Evolutionary conservation across 2,888 invertebrate genomes (phyloP).

Genomic region (Bembecia ichneumoniformis): DNA sequence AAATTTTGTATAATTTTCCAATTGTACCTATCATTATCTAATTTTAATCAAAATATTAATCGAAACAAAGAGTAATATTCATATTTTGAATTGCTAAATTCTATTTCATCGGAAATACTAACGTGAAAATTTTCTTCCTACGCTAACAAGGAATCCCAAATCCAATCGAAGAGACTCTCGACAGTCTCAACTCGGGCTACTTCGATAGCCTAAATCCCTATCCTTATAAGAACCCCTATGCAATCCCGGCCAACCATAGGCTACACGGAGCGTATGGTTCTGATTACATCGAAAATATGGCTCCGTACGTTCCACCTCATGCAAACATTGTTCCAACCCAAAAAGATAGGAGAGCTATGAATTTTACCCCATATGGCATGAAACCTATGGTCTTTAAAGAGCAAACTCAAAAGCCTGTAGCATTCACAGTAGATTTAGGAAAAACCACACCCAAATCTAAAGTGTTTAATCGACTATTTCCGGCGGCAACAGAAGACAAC

Average conservation of each 20-base stretch:
- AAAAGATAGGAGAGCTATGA: conserved; percentile 30
- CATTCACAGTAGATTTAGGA: conserved; percentile 50
- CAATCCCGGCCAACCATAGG: conserved; percentile 63
- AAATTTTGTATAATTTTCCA: too few relatives aligned
- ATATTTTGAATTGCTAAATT: neutral
- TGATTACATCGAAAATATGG: conserved; percentile 37
- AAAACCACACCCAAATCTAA: conserved; percentile 48
- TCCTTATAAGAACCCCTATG: conserved; percentile 63
- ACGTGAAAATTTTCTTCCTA: conserved; percentile 24
- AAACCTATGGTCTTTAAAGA: conserved; percentile 51
- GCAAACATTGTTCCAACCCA: conserved; percentile 31
- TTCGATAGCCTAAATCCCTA: conserved; percentile 64
- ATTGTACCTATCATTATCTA: too few relatives aligned
- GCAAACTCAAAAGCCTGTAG: conserved; percentile 35
- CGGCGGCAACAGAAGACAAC: conserved; percentile 27
- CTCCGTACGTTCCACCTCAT: conserved; percentile 61
- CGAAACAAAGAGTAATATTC: neutral
- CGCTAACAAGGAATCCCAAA: conserved; percentile 53
- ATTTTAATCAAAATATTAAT: neutral
- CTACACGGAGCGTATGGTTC: conserved; percentile 25
- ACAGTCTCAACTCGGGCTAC: conserved; percentile 56
- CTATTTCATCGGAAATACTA: neutral
- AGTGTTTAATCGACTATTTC: conserved; percentile 59
- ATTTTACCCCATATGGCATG: conserved; percentile 29
- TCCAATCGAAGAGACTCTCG: conserved; percentile 48